Conservation (phyloP, 1,140 invertebrate genomes). For the Drosophila subobscura region DNA sequence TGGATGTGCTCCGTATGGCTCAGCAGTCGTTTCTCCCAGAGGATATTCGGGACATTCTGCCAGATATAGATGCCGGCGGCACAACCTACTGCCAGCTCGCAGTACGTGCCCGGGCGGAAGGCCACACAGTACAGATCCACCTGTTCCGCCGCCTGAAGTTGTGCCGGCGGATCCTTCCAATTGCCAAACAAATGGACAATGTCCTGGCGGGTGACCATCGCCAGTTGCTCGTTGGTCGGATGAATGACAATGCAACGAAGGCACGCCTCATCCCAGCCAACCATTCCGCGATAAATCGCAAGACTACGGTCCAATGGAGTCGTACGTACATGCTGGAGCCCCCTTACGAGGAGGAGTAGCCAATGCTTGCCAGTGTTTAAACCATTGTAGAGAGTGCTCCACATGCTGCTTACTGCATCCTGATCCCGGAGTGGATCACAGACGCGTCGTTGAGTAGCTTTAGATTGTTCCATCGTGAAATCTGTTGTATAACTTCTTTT, state of each 20-base stretch:
- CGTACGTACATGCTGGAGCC: no score
- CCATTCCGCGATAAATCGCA: background rate
- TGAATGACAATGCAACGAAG: slow-evolving; percentile 16
- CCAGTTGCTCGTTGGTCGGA: background rate
- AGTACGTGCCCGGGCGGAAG: slow-evolving; percentile 26
- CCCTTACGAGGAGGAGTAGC: no score
- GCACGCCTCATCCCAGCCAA: slow-evolving; percentile 7
- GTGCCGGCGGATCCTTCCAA: accelerated
- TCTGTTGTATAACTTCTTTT: no score
- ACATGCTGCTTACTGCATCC: no score
- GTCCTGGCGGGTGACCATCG: slow-evolving; percentile 21
- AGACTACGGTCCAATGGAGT: no score
- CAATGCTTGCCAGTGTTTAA: no score
- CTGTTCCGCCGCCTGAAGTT: background rate
- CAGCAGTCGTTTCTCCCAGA: background rate
- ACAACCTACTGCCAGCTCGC: slow-evolving; percentile 40
- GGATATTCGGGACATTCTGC: background rate
- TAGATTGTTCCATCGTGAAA: no score
- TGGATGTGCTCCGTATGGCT: slow-evolving; percentile 6
- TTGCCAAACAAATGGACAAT: slow-evolving; percentile 10
- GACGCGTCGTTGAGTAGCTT: no score
- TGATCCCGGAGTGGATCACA: no score
- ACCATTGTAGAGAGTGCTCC: no score
- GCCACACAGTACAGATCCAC: slow-evolving; percentile 13
- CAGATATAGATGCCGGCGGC: slow-evolving; percentile 36